Percentiles rank a stretch among this genome's conserved stretches.
phyloP scores from a whole-genome alignment of 2,888 invertebrate genomes.

The Philereme vetulata region DNA sequence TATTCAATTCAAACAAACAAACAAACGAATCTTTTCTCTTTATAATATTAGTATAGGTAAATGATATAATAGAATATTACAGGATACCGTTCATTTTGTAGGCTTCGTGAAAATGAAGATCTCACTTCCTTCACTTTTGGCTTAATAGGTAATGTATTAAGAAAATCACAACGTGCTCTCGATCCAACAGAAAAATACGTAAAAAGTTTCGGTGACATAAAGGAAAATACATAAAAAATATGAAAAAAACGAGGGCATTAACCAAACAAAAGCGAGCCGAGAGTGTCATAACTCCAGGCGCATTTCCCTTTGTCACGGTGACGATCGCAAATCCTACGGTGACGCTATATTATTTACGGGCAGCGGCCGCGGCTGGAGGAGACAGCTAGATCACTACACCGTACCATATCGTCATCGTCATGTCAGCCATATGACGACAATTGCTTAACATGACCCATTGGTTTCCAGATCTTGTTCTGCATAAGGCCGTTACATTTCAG shows the following conservation, averaged over 20 bases:
- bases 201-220: slow-evolving; percentile 36
- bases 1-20: too few relatives aligned
- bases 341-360: slow-evolving; percentile 67
- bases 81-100: too few relatives aligned
- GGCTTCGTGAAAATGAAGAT: too few relatives aligned
- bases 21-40: too few relatives aligned
- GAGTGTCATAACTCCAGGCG: slow-evolving; percentile 74
- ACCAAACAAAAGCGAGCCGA: slow-evolving; percentile 74
- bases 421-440: too few relatives aligned
- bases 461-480: too few relatives aligned
- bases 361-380: slow-evolving; percentile 30
- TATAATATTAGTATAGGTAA: too few relatives aligned
- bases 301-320: slow-evolving; percentile 74
- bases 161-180: slow-evolving; percentile 7
- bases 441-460: neutral
- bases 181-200: slow-evolving; percentile 43
- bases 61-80: too few relatives aligned
- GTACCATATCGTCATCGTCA: neutral
- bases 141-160: neutral
- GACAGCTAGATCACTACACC: slow-evolving; percentile 8
- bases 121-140: too few relatives aligned
- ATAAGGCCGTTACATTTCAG: too few relatives aligned
- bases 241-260: slow-evolving; percentile 65
- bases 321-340: slow-evolving; percentile 70
- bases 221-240: slow-evolving; percentile 43